Base-by-base conservation (phyloP, 1,140 invertebrate species). In the Camponotus vicinus region DNA sequence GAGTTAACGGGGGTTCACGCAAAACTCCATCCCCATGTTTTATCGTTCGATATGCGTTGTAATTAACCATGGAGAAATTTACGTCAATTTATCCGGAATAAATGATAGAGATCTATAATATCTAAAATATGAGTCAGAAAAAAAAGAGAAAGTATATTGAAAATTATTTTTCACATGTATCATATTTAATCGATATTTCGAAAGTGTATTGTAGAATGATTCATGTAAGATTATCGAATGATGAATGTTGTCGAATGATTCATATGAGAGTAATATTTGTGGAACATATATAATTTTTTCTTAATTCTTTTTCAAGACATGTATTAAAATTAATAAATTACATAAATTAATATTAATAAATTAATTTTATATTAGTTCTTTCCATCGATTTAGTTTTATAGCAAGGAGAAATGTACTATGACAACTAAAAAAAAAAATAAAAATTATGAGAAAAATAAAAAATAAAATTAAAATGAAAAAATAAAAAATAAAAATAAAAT, bases 251-350 rank as follows among this genome's bases (percentile, higher is more conserved):
- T 27, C 1, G 27, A 27, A 27, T 27, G 1, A 27, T 27, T 27
- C 27, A 27, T 21, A 3, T 42, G 2, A 52, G 15, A 18, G 6
- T 3, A 40, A 67, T 42, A 37, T 66, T 37, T n/a, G 18, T 13
- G 18, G 3, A 67, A 21, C 8, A 66, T 37, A 15, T 69, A 21
- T 42, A n/a, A 69, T 40, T 18, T 71, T 71, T 73, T 73, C 32
- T 71, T n/a, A 4, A 45, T 63, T 63, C 15, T 27, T 45, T 15
- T 52, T 63, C 15, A 18, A 7, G n/a, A 27, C 21, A 55, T 18
- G 2, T n/a, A 2, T n/a, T 27, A 27, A 21, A 21, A 27, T 27
- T 27, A 27, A 27, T 27, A 27, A 27, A 27, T 27, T 27, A 1
- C 27, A 27, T 27, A 27, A 27, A 27, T 27, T 27, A 27, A 27